Percentiles rank a stretch among this genome's conserved stretches.
Conservation (phyloP, 2,888 invertebrate genomes). For the Pristionchus mayeri region DNA sequence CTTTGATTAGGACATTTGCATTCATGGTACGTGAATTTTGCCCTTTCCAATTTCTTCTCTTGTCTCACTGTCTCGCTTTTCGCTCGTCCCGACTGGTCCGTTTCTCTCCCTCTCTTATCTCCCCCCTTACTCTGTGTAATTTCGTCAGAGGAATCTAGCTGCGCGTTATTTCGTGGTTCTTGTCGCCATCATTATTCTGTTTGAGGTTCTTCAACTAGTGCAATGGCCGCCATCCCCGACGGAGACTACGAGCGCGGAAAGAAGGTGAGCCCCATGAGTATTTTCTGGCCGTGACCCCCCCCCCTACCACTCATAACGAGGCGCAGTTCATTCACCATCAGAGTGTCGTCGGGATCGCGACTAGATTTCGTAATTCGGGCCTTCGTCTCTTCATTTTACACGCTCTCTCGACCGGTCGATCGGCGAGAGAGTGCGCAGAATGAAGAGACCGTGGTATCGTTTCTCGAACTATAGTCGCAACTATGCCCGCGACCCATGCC, state of each 20-base stretch:
- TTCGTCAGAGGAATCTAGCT: slow-evolving; percentile 28
- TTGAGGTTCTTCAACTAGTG: slow-evolving; percentile 43
- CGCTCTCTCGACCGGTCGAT: too few relatives aligned
- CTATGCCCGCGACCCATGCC: too few relatives aligned
- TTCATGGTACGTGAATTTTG: background rate
- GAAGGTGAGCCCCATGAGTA: slow-evolving; percentile 81
- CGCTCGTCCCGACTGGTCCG: background rate
- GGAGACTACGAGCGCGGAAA: slow-evolving; percentile 98
- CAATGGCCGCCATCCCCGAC: slow-evolving; percentile 74
- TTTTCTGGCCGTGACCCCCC: too few relatives aligned
- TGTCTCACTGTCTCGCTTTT: background rate
- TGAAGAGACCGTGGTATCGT: too few relatives aligned
- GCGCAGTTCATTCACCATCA: too few relatives aligned
- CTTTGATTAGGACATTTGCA: too few relatives aligned
- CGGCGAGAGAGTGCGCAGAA: too few relatives aligned
- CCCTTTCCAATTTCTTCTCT: background rate
- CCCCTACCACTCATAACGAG: too few relatives aligned
- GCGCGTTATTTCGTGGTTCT: background rate
- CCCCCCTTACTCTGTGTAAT: slow-evolving; percentile 17
- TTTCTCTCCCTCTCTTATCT: slow-evolving; percentile 21
- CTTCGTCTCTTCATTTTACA: too few relatives aligned
- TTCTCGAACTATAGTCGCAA: too few relatives aligned
- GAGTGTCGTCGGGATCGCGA: too few relatives aligned
- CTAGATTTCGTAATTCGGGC: too few relatives aligned
- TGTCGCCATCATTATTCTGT: background rate